Evolutionary conservation across 2,888 invertebrate genomes (phyloP).

Genomic region (Drosophila percnosoma): DNA sequence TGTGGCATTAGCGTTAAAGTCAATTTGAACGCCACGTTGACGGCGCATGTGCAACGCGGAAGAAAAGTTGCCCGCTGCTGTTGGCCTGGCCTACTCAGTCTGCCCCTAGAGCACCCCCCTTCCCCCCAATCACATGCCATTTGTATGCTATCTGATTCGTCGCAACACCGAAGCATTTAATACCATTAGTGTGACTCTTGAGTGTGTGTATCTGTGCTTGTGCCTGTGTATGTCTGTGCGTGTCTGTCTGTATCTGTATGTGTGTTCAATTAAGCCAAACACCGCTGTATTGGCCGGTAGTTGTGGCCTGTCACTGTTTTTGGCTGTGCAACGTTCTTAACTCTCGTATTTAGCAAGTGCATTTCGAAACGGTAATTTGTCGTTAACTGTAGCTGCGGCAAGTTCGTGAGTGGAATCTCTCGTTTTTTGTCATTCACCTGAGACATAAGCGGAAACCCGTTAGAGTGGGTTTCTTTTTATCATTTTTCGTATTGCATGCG

Average conservation of each 20-base stretch:
- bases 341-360: constrained; percentile 72
- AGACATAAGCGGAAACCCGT: constrained; percentile 49
- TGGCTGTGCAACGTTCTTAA: constrained; percentile 70
- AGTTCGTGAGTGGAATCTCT: constrained; percentile 78
- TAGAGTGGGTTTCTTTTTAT: constrained; percentile 43
- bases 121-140: constrained; percentile 60
- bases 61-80: constrained; percentile 70
- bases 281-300: constrained; percentile 19
- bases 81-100: constrained; percentile 3
- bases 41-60: constrained; percentile 75
- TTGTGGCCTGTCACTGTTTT: constrained; percentile 35
- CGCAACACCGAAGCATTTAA: constrained; percentile 43
- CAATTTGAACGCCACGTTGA: constrained; percentile 27
- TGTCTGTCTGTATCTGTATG: constrained; percentile 15
- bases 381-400: constrained; percentile 58
- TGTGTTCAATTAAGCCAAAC: constrained; percentile 41
- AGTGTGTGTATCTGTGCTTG: background rate
- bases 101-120: constrained; percentile 38
- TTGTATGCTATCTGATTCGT: constrained; percentile 73
- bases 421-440: constrained; percentile 16
- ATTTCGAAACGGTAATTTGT: constrained; percentile 78
- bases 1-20: constrained; percentile 55
- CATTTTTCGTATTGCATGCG: constrained; percentile 23
- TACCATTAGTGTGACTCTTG: background rate
- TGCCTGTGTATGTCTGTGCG: background rate